Base-by-base conservation (phyloP, 1,140 invertebrate genomes). In the Caerostris darwini region DNA sequence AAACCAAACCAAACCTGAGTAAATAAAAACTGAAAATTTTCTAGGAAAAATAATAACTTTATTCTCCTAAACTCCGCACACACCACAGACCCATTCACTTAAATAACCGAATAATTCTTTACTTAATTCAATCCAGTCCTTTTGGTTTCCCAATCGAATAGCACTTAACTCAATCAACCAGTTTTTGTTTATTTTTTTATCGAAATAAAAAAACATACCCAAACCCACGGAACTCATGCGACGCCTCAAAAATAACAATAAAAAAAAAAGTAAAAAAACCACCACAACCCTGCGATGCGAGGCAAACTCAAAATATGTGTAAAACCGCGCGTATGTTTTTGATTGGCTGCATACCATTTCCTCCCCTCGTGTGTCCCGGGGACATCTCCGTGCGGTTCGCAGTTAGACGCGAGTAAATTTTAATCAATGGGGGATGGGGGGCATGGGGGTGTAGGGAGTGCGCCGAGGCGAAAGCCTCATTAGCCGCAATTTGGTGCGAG, bases 401-500 rank as follows among this genome's bases (percentile, higher is more conserved):
- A 54, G n/a, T 57, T 34, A 50, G 77, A 58, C 59, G 54, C 19
- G 59, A 61, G 91, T 92, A 92, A 92, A 92, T 92, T 92, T 92
- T 92, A 92, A 92, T 92, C 91, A 92, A 86, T 92, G 61, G 82
- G 17, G 82, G 7, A 6, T 17, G 5, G 67, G 19, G 7, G n/a
- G 58, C n/a, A 8, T 10, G 87, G 87, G n/a, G 8, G 12, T 19
- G 87, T 5, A 59, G 54, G 14, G 17, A 57, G 5, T 34, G 34
- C 19, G 69, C 34, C 2, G 77, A 92, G 54, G 54, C 77, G 90
- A 92, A 92, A 92, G 91, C 56, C 91, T 92, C 91, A 92, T 92
- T 92, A 92, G 83, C 61, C 82, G 57, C 91, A 92, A 86, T 92
- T 85, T 85, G 91, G 91, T 92, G 91, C 91, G 91, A 92, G 91